Base-by-base conservation (phyloP, 2,888 invertebrate genomes). In the Maniola hyperantus region DNA sequence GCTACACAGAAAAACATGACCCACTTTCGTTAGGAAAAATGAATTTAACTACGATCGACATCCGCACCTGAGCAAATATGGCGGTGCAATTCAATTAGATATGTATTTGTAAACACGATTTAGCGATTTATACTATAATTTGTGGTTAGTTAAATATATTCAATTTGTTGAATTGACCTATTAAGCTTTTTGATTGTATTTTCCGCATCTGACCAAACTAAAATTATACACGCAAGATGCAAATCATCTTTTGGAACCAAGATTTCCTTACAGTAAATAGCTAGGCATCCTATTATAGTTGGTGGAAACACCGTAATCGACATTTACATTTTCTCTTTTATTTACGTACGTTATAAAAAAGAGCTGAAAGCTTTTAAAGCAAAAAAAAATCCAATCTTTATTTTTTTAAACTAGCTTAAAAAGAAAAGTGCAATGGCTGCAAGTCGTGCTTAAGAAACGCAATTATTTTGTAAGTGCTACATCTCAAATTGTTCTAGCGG, bases 381-480 rank as follows among this genome's bases (percentile, higher is more conserved):
- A 26, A 26, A 39, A 39, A 39, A 11, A 4, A 11, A 10, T 10
- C 39, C 39, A 39, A 39, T 39, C 34, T 34, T 54, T 53, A 57
- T 36, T 66, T 58, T 63, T 39, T 26, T 55, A 39, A 71, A 72
- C 69, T 68, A 73, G 70, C 69, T 79, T 83, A 76, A 79, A 76
- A 78, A 81, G 80, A 78, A 83, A 83, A 84, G 88, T 84, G 89
- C 86, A 87, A 82, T 83, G 88, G 70, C 88, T 84, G 82, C 71
- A 69, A 86, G 83, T 89, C 89, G 89, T 90, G 90, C 85, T 87
- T 86, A 84, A 85, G 81, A 85, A 89, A 88, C 82, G 83, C 85
- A 87, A 90, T 91, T 89, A 91, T 87, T 85, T 81, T 82, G 80
- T 86, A 84, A 85, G 84, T 84, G 34, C 63, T 42, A 84, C 80